Conservation (phyloP, 2,113 vertebrate genomes). For the Zosterops lateralis region DNA sequence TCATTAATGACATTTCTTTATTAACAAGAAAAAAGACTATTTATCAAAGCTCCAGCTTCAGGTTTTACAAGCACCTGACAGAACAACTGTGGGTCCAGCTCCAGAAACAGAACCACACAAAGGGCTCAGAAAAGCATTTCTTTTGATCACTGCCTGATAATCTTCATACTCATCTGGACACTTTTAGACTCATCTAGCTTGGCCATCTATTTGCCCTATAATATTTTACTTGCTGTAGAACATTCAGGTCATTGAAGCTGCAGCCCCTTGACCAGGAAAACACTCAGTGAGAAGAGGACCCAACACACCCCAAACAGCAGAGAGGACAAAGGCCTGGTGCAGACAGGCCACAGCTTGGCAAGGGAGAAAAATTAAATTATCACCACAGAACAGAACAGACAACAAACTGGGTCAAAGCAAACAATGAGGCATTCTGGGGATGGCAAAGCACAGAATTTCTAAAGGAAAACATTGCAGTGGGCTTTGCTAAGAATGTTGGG, state of each 20-base stretch:
- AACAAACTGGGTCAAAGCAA: background rate
- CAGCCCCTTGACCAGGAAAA: background rate
- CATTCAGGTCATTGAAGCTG: background rate
- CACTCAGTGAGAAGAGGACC: background rate
- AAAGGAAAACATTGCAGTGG: background rate
- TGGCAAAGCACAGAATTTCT: background rate
- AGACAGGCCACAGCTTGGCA: background rate
- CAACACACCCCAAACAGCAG: fast-evolving
- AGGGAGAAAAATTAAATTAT: background rate
- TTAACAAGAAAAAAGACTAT: background rate
- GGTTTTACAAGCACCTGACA: background rate
- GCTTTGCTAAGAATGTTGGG: background rate
- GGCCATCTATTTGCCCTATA: background rate
- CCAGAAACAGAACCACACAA: background rate
- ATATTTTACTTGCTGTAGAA: background rate
- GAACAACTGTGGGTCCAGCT: background rate
- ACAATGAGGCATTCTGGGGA: background rate
- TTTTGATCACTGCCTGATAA: background rate
- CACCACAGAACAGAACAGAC: background rate
- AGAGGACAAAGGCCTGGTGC: background rate
- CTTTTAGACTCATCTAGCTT: background rate
- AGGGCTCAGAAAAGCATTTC: background rate
- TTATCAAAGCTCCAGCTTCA: background rate
- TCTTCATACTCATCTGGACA: background rate
- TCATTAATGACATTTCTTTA: conserved; percentile 4